Conservation (phyloP, 2,888 invertebrate genomes). For the Amphipoea oculea region DNA sequence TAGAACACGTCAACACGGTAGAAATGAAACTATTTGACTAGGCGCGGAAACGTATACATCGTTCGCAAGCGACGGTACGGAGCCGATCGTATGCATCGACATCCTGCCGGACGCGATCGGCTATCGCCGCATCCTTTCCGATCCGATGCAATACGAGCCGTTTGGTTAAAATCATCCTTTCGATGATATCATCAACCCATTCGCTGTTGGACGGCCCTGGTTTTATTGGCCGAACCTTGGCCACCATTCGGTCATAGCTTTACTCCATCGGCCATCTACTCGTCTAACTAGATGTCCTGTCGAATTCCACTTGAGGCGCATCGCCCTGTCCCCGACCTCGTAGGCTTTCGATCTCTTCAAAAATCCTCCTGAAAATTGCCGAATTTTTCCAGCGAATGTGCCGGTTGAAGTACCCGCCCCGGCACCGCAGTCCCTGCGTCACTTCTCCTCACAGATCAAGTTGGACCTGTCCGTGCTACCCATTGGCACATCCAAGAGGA, state of each 20-base stretch:
- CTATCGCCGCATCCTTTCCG: no score
- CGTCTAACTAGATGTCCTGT: neutral
- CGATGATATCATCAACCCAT: neutral
- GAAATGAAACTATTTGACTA: no score
- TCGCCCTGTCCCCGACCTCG: neutral
- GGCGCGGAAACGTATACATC: no score
- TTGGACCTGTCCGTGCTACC: conserved; percentile 86
- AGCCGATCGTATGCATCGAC: no score
- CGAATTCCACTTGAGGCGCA: neutral
- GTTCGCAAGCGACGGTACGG: no score
- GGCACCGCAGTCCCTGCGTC: conserved; percentile 76
- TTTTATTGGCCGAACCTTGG: neutral
- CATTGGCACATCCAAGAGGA: conserved; percentile 82
- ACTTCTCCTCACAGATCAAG: conserved; percentile 88
- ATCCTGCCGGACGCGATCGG: no score
- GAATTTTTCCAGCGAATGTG: conserved; percentile 63
- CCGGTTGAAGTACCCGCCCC: conserved; percentile 66
- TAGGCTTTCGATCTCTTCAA: neutral
- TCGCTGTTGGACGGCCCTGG: neutral
- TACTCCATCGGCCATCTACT: neutral
- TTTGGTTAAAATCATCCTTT: no score
- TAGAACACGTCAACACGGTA: no score
- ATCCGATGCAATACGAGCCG: no score
- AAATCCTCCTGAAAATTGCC: neutral
- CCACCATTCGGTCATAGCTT: neutral